phyloP scores from a whole-genome alignment of 1,140 invertebrate genomes.

The Orchesella cincta region DNA sequence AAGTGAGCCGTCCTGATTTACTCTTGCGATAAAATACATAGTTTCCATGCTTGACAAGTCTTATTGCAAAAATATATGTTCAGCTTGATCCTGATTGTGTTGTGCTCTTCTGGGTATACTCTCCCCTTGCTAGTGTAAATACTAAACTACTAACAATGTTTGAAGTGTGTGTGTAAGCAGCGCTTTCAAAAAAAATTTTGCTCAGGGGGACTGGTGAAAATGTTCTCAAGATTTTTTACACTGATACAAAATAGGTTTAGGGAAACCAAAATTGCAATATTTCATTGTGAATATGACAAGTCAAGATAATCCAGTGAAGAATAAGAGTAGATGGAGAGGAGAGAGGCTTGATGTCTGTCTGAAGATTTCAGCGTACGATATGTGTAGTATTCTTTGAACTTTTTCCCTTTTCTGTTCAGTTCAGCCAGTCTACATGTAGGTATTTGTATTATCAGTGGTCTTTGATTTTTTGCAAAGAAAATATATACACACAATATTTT shows the following conservation, averaged over 20 bases:
- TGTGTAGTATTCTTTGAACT: no score
- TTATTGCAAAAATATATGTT: constrained; percentile 22
- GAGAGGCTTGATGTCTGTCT: no score
- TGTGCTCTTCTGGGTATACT: no score
- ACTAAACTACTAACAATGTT: no score
- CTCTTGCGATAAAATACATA: constrained; percentile 4
- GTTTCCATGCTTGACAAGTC: constrained; percentile 17
- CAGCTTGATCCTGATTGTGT: no score
- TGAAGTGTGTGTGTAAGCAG: neutral
- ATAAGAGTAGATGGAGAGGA: no score
- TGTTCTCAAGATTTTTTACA: no score
- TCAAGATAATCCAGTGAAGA: neutral
- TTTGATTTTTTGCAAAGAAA: no score
- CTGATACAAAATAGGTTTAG: neutral
- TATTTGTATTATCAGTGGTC: no score
- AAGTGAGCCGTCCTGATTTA: neutral
- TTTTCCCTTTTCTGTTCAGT: neutral
- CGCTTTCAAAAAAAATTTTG: constrained; percentile 5
- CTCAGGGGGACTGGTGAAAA: neutral
- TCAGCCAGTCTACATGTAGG: neutral
- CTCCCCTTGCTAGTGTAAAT: no score
- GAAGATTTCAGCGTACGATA: no score
- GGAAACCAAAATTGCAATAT: neutral
- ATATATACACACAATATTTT: no score
- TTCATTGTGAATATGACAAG: constrained; percentile 15